Base-by-base conservation (phyloP, 2,113 vertebrate genomes). In the Cromileptes altivelis region DNA sequence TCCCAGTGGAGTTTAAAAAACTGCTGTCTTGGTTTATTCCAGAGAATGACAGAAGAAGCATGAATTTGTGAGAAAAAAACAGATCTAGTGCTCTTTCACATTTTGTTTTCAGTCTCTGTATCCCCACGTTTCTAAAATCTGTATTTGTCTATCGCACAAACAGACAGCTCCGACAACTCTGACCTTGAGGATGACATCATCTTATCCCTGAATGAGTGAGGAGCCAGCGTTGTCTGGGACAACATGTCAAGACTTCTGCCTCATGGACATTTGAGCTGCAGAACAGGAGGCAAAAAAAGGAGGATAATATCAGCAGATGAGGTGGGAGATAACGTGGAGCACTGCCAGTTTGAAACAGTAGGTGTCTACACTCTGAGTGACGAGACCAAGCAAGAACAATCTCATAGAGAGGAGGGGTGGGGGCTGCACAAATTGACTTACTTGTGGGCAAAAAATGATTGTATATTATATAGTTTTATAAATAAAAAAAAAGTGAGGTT, bases 171-270 rank as follows among this genome's bases (percentile, higher is more conserved):
- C 0, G 98, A 99, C 93, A 99, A 97, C 95, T 99, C 98, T 0
- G 98, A 99, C 94, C 93, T 99, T 91, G 98, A 99, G 94, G 98
- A 99, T 62, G 98, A 99, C 95, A 99, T 99, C 92, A 98, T 99
- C 90, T 94, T 99, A 82, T 97, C 98, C 80, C 91, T 96, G 82
- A 96, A 96, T 63, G 94, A 96, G 85, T 96, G 93, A 96, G 72
- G 82, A 70, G 68, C 52, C 47, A 11, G 23, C 15, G 19, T 30
- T 62, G 10, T 57, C 57, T 14, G 58, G 79, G 79, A 65, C 37
- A 19, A 52, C 45, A 5, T 52, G 63, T 85, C 86, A 78, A 71
- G 72, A 70, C 68, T 67, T 79, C 70, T 64, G 75, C 80, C 67
- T 74, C 67, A 52, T 3, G 55, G 83, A 85, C 55, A 52, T 82